Evolutionary conservation across 2,113 vertebrate genomes (phyloP), one percentile per base, ranked within the genome.

Genomic region (Myiozetetes cayanensis): DNA sequence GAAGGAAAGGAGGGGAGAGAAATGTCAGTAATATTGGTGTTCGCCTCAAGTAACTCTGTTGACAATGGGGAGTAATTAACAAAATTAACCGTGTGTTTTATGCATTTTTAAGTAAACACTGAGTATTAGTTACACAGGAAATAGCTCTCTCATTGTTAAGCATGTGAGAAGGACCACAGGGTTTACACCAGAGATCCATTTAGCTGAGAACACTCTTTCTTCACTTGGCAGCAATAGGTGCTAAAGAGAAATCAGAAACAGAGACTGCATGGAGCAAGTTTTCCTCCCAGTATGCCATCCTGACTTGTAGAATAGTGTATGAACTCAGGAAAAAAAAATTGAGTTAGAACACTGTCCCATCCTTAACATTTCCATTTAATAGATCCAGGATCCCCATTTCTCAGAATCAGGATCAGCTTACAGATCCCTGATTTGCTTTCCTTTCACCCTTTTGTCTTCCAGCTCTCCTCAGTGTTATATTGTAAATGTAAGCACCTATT

Each of bases 31-130:
- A 56, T 76, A 58, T 46, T 4, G 3, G 82, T 66, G 37, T 46
- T 85, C 52, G 49, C 67, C 46, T 94, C 44, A 41, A 87, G 49
- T 70, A 66, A 83, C 52, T 80, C 50, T 70, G 53, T 44, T 87
- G 67, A 58, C 19, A 3, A 24, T 35, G 67, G 78, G 35, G 35
- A 31, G 31, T 85, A 90, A 92, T 73, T 95, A 83, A 93, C 13
- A 1, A 94, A 96, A 79, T 62, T 93, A 89, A 73, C 59, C 28
- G 8, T 46, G 66, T 81, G 25, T 55, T 87, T 93, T 92, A 78
- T 82, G 50, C 31, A 56, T 68, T 94, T 95, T 89, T 79, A 95
- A 72, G 62, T 87, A 87, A 91, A 75, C 33, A 56, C 23, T 49
- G 62, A 47, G 15, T 82, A 85, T 76, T 41, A 37, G 23, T 75